Evolutionary conservation across 1,140 invertebrate genomes (phyloP).

Genomic region (Triops cancriformis): DNA sequence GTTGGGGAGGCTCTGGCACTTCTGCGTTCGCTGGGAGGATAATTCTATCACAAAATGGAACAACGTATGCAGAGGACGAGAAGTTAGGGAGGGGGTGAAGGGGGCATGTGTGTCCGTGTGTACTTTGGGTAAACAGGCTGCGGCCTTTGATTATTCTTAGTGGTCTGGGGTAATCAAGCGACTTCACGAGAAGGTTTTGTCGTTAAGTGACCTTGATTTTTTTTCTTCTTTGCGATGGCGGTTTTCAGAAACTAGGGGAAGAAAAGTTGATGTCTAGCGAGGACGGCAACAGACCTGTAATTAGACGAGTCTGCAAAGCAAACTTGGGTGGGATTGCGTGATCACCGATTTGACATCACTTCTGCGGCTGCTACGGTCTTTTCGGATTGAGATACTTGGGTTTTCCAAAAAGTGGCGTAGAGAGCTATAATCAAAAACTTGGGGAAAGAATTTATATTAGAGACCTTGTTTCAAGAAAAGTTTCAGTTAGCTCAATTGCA

Average conservation of each 20-base stretch:
- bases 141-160: conserved; percentile 1
- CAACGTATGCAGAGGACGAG: neutral
- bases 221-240: too few relatives aligned
- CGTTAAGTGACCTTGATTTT: neutral
- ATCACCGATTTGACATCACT: neutral
- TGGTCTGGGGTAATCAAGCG: neutral
- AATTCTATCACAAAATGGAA: neutral
- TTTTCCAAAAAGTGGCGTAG: neutral
- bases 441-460: too few relatives aligned
- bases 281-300: neutral
- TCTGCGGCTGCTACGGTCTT: neutral
- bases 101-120: neutral
- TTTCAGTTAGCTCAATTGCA: too few relatives aligned
- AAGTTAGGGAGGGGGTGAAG: neutral
- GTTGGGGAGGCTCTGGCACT: neutral
- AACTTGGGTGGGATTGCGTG: conserved; percentile 9
- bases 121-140: neutral
- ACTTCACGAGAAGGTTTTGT: neutral
- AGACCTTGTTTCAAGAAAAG: too few relatives aligned
- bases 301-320: neutral
- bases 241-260: neutral
- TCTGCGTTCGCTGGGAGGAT: neutral
- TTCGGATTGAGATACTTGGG: neutral
- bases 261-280: neutral
- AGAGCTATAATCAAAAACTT: too few relatives aligned